These are phyloP conservation scores for Ibidorhyncha struthersii DNA, from an alignment of 2,113 vertebrate species.

Conservation along the genomic window DNA sequence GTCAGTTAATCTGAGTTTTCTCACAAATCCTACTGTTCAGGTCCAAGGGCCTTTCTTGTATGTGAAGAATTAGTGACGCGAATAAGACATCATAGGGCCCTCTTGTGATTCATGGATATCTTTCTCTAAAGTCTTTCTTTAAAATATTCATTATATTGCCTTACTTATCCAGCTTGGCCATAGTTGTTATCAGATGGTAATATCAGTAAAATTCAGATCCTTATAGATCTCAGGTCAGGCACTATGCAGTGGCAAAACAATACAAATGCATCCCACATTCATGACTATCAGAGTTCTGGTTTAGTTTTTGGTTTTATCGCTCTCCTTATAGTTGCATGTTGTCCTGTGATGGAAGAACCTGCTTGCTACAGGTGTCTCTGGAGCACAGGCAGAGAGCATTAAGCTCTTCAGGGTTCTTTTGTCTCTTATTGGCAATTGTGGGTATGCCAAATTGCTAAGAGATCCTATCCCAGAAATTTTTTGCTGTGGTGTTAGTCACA, in stretches of 20 bases:
- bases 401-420: neutral
- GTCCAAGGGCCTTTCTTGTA: neutral
- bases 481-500: neutral
- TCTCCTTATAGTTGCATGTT: neutral
- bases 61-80: neutral
- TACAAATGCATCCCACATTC: accelerated
- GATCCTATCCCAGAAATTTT: neutral
- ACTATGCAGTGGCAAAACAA: neutral
- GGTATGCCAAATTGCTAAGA: neutral
- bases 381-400: neutral
- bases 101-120: neutral
- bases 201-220: neutral
- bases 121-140: neutral
- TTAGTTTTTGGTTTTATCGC: neutral
- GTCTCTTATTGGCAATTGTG: neutral
- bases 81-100: neutral
- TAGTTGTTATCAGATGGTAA: neutral
- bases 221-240: accelerated
- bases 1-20: neutral
- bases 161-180: neutral
- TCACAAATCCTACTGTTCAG: neutral
- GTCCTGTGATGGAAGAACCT: neutral
- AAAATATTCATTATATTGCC: neutral
- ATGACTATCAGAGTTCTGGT: neutral
- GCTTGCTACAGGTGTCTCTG: neutral